Evolutionary conservation across 1,140 invertebrate species (phyloP).

Genomic region (Drosophila sulfurigaster): DNA sequence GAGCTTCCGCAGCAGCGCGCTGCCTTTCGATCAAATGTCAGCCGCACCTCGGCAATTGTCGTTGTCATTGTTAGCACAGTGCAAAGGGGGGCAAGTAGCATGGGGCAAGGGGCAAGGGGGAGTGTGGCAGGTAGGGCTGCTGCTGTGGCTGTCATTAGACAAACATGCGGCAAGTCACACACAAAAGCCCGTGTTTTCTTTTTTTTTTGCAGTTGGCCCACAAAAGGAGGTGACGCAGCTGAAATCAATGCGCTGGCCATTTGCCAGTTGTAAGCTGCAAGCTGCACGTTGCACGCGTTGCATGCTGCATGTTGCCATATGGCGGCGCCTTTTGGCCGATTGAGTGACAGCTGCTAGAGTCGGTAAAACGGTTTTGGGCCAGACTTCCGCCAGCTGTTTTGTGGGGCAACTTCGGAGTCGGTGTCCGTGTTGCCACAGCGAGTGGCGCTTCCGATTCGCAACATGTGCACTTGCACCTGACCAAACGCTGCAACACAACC

Average conservation of each 20-base stretch:
- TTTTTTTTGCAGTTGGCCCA: slow-evolving; percentile 35
- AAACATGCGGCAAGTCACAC: slow-evolving; percentile 55
- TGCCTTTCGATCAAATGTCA: slow-evolving; percentile 81
- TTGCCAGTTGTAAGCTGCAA: slow-evolving; percentile 15
- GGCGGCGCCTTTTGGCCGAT: slow-evolving; percentile 25
- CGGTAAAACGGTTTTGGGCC: background rate
- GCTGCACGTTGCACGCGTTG: background rate
- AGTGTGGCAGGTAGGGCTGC: slow-evolving; percentile 4
- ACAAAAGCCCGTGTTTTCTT: background rate
- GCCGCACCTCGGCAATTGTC: slow-evolving; percentile 45
- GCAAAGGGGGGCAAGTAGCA: background rate
- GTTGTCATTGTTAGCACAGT: slow-evolving; percentile 44
- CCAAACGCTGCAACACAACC: slow-evolving; percentile 6
- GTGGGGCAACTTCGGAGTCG: background rate
- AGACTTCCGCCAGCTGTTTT: slow-evolving; percentile 69
- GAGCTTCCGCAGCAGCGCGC: slow-evolving; percentile 67
- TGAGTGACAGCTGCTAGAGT: slow-evolving; percentile 30
- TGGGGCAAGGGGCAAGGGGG: too few species aligned
- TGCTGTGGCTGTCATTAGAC: slow-evolving; percentile 64
- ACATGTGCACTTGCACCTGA: slow-evolving; percentile 51
- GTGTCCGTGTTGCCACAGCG: background rate
- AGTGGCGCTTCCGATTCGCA: slow-evolving; percentile 57
- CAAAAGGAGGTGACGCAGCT: slow-evolving; percentile 75
- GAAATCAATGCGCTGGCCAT: slow-evolving; percentile 69
- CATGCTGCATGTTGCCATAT: background rate